Evolutionary conservation across 2,888 invertebrate genomes (phyloP).

Genomic region (Didymodactylos carnosus): DNA sequence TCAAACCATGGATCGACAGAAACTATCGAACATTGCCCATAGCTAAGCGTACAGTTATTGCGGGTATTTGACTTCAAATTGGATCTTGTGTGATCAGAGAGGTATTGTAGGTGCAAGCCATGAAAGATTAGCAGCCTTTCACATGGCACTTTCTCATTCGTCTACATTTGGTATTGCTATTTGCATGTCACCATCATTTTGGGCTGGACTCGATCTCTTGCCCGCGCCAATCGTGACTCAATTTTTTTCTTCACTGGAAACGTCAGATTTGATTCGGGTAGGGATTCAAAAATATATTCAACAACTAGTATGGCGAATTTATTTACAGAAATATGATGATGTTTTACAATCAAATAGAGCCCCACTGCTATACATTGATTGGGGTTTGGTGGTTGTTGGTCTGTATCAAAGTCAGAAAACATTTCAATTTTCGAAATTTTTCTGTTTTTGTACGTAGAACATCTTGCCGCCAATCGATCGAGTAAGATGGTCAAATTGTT

Average conservation of each 20-base stretch:
- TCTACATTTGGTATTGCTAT: background rate
- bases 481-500: background rate
- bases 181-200: background rate
- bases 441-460: background rate
- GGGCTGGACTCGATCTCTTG: background rate
- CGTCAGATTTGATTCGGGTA: background rate
- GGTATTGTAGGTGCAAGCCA: background rate
- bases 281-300: background rate
- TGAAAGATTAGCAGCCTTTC: background rate
- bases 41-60: background rate
- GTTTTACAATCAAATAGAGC: background rate
- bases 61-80: background rate
- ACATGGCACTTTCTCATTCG: background rate
- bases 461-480: background rate
- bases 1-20: background rate
- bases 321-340: background rate
- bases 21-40: background rate
- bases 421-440: background rate
- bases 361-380: background rate
- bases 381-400: too few relatives aligned
- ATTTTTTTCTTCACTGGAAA: background rate
- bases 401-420: too few relatives aligned
- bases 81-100: background rate
- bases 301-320: background rate
- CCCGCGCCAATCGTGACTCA: background rate